These are phyloP conservation scores for Brachyhypopomus gauderio DNA, from an alignment of 2,113 vertebrate genomes.

Conservation along the genomic window DNA sequence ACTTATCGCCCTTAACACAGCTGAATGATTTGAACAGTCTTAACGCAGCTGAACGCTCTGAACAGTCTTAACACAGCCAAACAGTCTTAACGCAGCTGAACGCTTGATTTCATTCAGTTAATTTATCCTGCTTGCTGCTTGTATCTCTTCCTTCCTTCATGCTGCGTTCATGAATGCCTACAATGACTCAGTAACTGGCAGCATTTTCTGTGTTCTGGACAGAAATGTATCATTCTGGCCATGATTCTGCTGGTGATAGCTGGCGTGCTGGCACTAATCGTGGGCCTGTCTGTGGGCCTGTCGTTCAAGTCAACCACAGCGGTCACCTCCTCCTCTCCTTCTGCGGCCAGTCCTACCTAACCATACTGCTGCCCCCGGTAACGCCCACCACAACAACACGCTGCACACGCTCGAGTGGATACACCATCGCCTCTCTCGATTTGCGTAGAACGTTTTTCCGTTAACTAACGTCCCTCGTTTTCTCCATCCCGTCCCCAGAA, in stretches of 20 bases:
- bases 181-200: slow-evolving; percentile 2
- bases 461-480: neutral
- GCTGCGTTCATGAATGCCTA: too few species aligned
- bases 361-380: slow-evolving; percentile 55
- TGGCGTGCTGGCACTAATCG: slow-evolving; percentile 83
- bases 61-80: too few species aligned
- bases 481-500: slow-evolving; percentile 71
- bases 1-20: too few species aligned
- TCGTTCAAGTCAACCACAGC: slow-evolving; percentile 71
- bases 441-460: neutral
- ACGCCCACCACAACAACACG: slow-evolving; percentile 28
- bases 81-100: neutral
- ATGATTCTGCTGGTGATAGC: slow-evolving; percentile 79
- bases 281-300: slow-evolving; percentile 87
- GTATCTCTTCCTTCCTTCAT: neutral
- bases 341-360: slow-evolving; percentile 47
- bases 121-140: neutral
- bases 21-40: too few species aligned
- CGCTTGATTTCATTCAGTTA: neutral
- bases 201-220: slow-evolving; percentile 69
- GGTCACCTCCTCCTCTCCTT: slow-evolving; percentile 38
- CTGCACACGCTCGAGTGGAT: neutral
- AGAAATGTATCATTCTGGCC: slow-evolving; percentile 89
- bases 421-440: neutral
- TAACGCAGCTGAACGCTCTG: too few species aligned